A percentile compares a stretch with the other conserved stretches of the same genome.
Evolutionary conservation across 2,113 vertebrate species (phyloP).

Genomic region (Melanerpes formicivorus): DNA sequence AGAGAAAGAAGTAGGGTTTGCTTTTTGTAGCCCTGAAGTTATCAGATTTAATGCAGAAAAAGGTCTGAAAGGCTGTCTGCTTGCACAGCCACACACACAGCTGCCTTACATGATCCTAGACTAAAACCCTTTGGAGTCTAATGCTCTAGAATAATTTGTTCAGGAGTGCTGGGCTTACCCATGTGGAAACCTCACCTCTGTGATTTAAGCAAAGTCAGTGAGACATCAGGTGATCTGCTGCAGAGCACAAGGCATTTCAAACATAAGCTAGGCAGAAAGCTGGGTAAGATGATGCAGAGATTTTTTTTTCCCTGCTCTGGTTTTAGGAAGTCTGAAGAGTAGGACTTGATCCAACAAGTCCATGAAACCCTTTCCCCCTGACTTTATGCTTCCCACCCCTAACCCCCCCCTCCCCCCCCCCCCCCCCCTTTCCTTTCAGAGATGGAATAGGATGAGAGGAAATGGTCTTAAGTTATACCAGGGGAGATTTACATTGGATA

Average conservation of each 20-base stretch:
- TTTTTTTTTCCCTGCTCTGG: background rate
- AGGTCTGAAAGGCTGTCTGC: background rate
- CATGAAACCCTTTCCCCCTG: background rate
- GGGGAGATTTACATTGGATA: no score
- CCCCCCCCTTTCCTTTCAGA: background rate
- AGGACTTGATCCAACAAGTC: background rate
- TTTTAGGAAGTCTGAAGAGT: background rate
- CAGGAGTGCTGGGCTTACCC: background rate
- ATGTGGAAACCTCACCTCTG: conserved; percentile 32
- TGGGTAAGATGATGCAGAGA: background rate
- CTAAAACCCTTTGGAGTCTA: background rate
- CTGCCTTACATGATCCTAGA: background rate
- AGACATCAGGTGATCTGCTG: background rate
- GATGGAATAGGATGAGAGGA: no score
- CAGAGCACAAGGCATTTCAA: background rate
- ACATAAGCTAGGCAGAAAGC: background rate
- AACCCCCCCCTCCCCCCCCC: no score
- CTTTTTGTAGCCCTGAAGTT: background rate
- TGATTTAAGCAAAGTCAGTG: background rate
- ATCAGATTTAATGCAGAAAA: background rate
- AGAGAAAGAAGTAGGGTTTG: background rate
- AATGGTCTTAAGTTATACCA: no score
- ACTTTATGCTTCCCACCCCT: background rate
- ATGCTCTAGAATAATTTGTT: conserved; percentile 34
- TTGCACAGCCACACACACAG: background rate